Conservation (phyloP, 1,140 invertebrate species). For the Drosophila kanapiae region DNA sequence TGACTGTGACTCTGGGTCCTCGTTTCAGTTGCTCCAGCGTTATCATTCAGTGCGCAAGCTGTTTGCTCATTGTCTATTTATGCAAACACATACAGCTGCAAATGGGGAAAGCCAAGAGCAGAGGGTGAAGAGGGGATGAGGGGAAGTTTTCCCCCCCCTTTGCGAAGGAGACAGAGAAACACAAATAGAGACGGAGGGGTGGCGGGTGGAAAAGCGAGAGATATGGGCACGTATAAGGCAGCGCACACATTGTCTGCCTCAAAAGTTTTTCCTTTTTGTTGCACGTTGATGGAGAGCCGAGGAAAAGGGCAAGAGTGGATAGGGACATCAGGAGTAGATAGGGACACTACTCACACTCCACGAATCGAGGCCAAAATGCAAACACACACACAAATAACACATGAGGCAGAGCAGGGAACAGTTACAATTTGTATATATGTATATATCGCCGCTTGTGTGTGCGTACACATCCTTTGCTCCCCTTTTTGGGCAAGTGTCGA, state of each 20-base stretch:
- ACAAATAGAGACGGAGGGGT: neutral
- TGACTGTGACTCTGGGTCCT: conserved; percentile 49
- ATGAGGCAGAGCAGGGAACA: conserved; percentile 58
- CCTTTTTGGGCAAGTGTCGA: conserved; percentile 49
- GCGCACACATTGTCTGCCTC: conserved; percentile 51
- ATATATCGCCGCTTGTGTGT: conserved; percentile 6
- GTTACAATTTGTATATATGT: conserved; percentile 77
- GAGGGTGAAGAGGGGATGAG: neutral
- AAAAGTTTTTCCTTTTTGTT: conserved; percentile 30
- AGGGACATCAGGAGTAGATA: conserved; percentile 28
- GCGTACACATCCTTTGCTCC: conserved; percentile 38
- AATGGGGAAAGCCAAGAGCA: conserved; percentile 1
- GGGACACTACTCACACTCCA: conserved; percentile 20
- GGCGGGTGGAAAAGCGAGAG: conserved; percentile 23
- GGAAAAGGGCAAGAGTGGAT: conserved; percentile 11
- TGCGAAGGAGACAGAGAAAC: neutral
- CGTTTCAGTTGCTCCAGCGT: conserved; percentile 70
- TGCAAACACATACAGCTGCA: conserved; percentile 71
- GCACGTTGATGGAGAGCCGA: conserved; percentile 27
- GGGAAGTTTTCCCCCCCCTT: neutral
- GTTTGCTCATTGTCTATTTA: conserved; percentile 84
- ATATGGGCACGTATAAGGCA: conserved; percentile 51
- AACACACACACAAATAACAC: neutral
- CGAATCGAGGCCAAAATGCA: conserved; percentile 34
- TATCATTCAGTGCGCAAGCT: conserved; percentile 82